Evolutionary conservation across 2,797 vertebrate genomes (phyloP), one percentile per base, ranked within the genome.

Genomic region (Neosilurus mollespiculum): DNA sequence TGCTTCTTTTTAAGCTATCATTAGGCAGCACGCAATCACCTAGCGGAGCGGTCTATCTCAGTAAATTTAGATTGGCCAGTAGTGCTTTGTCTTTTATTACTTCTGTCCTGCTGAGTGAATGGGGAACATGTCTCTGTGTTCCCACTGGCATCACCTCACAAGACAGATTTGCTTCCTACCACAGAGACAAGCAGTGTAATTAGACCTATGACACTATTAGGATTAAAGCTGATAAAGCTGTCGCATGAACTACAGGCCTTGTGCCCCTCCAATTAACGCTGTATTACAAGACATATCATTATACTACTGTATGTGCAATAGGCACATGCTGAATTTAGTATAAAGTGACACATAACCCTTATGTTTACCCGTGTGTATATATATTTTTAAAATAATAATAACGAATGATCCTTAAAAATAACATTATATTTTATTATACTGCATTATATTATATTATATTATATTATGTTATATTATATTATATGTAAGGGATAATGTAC

Each of bases 171-270:
- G 80, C 86, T 87, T 83, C 83, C 86, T 81, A 62, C 49, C 81
- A 84, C 81, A 77, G 54, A 82, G 77, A 67, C 59, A 84, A 76
- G 79, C 64, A 81, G n/a, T 56, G 71, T 81, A 82, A 82, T 87
- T 84, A 89, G 89, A 82, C 87, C 90, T 87, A 90, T 90, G 75
- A 87, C 71, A 24, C 72, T 83, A 88, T 92, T 91, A 90, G 88
- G 85, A 91, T 91, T 89, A 90, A 54, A 89, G 87, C 62, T 88
- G 81, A 92, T 91, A 88, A 89, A 84, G 81, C 81, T 81, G 86
- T 89, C 87, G 88, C 85, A 83, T 86, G 79, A 85, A 84, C 80
- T 87, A 59, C 76, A 78, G 85, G 78, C 85, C 85, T 87, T 90
- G 91, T 91, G 84, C 77, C 80, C 85, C 61, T 66, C 87, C 88